These are phyloP conservation scores for Argentina silus DNA, from an alignment of 2,797 vertebrate genomes.

Conservation along the genomic window DNA sequence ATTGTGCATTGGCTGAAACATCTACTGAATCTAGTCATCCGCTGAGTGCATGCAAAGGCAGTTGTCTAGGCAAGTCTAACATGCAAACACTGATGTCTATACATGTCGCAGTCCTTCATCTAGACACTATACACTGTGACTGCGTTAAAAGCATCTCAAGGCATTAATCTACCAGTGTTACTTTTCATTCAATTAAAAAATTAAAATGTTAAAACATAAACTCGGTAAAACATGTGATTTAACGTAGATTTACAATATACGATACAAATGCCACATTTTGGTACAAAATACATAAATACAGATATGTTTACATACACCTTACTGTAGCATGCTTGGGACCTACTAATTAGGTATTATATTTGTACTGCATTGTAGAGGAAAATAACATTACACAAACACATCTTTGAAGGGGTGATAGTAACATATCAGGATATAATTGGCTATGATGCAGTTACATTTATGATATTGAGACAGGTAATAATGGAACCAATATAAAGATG, in stretches of 20 bases:
- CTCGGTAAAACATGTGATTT: neutral
- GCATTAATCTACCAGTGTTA: neutral
- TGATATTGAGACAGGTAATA: neutral
- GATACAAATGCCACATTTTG: slow-evolving; percentile 4
- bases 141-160: neutral
- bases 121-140: neutral
- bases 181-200: neutral
- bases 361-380: neutral
- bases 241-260: slow-evolving; percentile 2
- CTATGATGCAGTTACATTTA: neutral
- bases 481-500: neutral
- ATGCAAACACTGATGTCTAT: neutral
- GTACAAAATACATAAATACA: slow-evolving; percentile 2
- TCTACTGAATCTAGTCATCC: neutral
- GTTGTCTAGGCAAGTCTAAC: neutral
- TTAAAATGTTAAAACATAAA: neutral
- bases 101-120: neutral
- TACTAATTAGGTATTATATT: neutral
- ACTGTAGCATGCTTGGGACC: neutral
- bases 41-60: neutral
- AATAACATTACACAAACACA: neutral
- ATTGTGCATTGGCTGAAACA: neutral
- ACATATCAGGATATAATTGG: neutral
- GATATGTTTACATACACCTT: neutral
- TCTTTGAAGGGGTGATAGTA: neutral